Percentiles rank a stretch among this genome's conserved stretches.
phyloP scores from a whole-genome alignment of 64 coral and sea anemone species.

The Orbicella faveolata region DNA sequence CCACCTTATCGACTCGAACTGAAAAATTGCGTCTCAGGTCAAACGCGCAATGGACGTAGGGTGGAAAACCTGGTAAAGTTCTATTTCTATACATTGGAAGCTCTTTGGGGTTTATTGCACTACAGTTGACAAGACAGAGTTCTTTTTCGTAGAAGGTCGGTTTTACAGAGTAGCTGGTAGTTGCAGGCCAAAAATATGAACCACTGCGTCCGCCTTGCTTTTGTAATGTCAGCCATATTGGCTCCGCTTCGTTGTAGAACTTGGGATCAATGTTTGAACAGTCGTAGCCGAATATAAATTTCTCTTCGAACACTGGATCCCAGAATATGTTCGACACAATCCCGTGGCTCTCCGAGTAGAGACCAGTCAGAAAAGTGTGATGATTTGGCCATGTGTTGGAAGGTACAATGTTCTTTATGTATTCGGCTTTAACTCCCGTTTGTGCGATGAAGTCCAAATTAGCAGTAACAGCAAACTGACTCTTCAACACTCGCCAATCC shows the following conservation, averaged over 20 bases:
- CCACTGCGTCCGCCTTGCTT: slow-evolving; percentile 28
- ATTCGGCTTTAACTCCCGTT: slow-evolving; percentile 60
- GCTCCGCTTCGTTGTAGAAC: slow-evolving; percentile 78
- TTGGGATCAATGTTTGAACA: slow-evolving; percentile 75
- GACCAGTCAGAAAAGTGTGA: slow-evolving; percentile 52
- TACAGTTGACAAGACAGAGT: slow-evolving; percentile 26
- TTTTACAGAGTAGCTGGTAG: slow-evolving; percentile 12
- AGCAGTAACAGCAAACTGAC: slow-evolving; percentile 17
- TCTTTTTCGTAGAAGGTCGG: slow-evolving; percentile 12
- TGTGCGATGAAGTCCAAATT: slow-evolving; percentile 69
- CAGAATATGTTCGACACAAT: slow-evolving; percentile 79
- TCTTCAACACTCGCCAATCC: slow-evolving; percentile 59
- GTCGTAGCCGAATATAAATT: slow-evolving; percentile 62
- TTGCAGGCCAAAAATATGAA: slow-evolving; percentile 44
- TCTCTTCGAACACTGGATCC: slow-evolving; percentile 76
- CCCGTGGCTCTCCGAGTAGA: slow-evolving; percentile 83
- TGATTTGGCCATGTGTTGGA: slow-evolving; percentile 75
- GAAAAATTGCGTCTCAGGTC: neutral
- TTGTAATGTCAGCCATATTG: slow-evolving; percentile 77
- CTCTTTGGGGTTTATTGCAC: slow-evolving; percentile 10
- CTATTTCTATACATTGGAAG: slow-evolving; percentile 24
- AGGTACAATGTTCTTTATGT: slow-evolving; percentile 55
- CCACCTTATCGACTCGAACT: slow-evolving; percentile 39
- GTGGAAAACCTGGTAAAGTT: slow-evolving; percentile 8
- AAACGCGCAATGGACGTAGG: slow-evolving; percentile 14